Conservation (phyloP, 2,888 invertebrate species). For the Dynastes grantii region DNA sequence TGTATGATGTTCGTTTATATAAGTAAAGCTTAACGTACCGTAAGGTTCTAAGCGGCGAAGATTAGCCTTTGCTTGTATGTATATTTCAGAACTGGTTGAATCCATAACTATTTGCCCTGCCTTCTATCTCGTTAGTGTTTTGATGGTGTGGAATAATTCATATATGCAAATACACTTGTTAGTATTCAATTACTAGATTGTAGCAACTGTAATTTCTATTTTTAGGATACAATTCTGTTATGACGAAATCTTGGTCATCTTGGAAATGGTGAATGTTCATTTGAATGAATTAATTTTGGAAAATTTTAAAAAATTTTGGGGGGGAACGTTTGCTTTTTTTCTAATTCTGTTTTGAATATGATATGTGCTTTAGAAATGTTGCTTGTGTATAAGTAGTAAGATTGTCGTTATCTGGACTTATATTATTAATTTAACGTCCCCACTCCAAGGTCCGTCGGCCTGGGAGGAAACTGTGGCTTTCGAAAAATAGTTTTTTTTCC, state of each 20-base stretch:
- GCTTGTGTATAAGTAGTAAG: too few species aligned
- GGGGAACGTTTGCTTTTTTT: too few species aligned
- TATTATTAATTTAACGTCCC: too few species aligned
- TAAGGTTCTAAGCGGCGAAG: not conserved
- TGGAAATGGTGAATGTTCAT: not conserved
- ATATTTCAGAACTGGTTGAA: constrained; percentile 4
- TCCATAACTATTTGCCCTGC: not conserved
- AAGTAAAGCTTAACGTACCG: too few species aligned
- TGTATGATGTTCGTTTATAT: too few species aligned
- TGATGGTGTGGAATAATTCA: constrained; percentile 10
- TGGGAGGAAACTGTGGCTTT: too few species aligned
- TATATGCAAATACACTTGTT: not conserved
- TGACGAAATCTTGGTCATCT: not conserved
- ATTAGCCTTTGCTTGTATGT: not conserved
- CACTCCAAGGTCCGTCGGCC: too few species aligned
- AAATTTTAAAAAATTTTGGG: too few species aligned
- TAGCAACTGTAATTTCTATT: not conserved
- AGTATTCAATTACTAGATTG: not conserved
- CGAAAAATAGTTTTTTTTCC: too few species aligned
- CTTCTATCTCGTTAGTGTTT: not conserved
- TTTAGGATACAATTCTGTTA: not conserved
- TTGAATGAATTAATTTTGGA: not conserved
- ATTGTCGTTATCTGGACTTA: too few species aligned
- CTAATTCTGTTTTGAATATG: too few species aligned
- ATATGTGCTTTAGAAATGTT: too few species aligned